Percentiles rank a stretch among this genome's conserved stretches.
Evolutionary conservation across 2,113 vertebrate genomes (phyloP).

Genomic region (Sisor rabdophorus): DNA sequence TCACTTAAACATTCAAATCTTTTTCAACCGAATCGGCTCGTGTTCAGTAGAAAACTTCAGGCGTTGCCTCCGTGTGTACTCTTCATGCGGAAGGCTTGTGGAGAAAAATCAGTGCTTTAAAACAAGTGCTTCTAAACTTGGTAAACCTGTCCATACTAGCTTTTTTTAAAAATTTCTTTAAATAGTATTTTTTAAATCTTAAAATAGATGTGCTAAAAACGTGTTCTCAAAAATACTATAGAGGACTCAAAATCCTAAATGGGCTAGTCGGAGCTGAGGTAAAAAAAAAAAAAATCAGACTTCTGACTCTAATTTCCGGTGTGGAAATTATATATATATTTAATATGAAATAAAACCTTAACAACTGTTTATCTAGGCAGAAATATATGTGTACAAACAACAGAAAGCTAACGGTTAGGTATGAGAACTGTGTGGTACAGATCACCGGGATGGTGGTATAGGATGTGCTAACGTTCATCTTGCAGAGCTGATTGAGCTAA

Average conservation of each 20-base stretch:
- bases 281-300: neutral
- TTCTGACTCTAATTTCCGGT: neutral
- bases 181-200: neutral
- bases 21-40: neutral
- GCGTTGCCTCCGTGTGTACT: no score
- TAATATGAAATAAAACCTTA: no score
- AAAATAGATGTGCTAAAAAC: no score
- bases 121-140: neutral
- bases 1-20: constrained; percentile 52
- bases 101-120: no score
- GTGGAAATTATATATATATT: no score
- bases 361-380: neutral
- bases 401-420: neutral
- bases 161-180: neutral
- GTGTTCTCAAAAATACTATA: neutral
- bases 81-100: neutral
- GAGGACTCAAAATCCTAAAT: neutral
- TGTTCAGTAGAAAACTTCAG: neutral
- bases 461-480: neutral
- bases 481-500: neutral
- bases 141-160: neutral
- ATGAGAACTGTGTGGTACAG: no score
- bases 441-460: neutral
- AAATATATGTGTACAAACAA: neutral
- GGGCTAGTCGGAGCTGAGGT: constrained; percentile 7